Base-by-base conservation (phyloP, 2,797 vertebrate species). In the Gymnopithys bicolor region DNA sequence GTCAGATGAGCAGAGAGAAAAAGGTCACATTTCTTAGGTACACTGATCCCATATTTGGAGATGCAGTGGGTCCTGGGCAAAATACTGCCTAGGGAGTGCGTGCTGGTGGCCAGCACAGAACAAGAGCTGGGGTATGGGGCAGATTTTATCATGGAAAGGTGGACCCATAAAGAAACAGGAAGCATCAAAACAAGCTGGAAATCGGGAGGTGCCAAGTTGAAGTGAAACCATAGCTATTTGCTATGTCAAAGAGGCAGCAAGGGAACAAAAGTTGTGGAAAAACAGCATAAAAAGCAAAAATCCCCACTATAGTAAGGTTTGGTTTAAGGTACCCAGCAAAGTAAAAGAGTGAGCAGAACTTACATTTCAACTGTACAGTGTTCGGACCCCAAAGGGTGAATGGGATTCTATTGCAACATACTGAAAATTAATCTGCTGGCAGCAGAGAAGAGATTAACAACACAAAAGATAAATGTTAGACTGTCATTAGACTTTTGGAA, bases 381-480 rank as follows among this genome's bases (percentile, higher is more conserved):
- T 2, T 59, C 69, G 37, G 79, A 91, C 24, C 66, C 23, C 13
- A 88, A 89, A 81, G 45, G 22, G 66, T 67, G 79, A 93, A 94
- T 37, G 19, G 69, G 21, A 14, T 95, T 89, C 83, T 81, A 84
- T 84, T 95, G 92, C 79, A 84, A 62, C 25, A 70, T 48, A 56
- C n/a, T 62, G 64, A 89, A 96, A 94, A 73, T 53, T 84, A 85
- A 87, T 91, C 92, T 88, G 63, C 32, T 59, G 82, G 89, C 62
- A 89, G 48, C 84, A 91, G 49, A 84, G 49, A 55, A 78, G 66
- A 90, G 82, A 93, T 94, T 93, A 95, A 33, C 39, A 91, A 87
- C 71, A 94, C 71, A 87, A 82, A 93, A 95, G 85, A 87, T 85
- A 95, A 90, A 92, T 84, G 84, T 89, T 94, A 95, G 69, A 79